A percentile compares a stretch with the other conserved stretches of the same genome.
Evolutionary conservation across 2,888 invertebrate species (phyloP).

Genomic region (Frankliniella fusca): DNA sequence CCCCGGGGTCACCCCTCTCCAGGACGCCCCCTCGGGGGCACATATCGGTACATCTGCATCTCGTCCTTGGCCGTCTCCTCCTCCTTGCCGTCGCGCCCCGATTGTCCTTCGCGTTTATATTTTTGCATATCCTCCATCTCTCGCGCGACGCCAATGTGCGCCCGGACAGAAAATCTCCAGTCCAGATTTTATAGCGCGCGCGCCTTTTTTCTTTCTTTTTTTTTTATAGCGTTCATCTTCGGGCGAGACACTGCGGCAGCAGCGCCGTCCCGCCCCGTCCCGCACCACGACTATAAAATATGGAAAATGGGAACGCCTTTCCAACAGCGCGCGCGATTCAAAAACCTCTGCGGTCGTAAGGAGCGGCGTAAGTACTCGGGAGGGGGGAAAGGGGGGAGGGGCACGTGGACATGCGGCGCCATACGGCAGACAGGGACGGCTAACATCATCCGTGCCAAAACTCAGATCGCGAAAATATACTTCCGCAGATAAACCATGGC

Average conservation of each 20-base stretch:
- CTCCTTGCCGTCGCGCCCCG: neutral
- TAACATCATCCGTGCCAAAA: no score
- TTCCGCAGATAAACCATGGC: no score
- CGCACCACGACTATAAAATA: neutral
- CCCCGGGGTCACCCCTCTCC: no score
- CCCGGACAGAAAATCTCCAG: neutral
- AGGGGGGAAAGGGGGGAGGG: no score
- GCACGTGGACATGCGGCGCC: no score
- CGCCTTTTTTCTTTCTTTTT: neutral
- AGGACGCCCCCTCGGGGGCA: neutral
- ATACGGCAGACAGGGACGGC: no score
- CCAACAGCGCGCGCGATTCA: no score
- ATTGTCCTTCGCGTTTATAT: slow-evolving; percentile 3
- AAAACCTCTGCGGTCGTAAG: no score
- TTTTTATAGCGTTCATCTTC: slow-evolving; percentile 16
- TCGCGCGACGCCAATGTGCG: neutral
- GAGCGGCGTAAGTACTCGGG: no score
- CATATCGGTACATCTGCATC: neutral
- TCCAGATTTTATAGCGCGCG: slow-evolving; percentile 6
- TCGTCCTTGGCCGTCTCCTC: neutral
- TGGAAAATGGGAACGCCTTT: neutral
- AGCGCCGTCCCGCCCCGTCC: neutral
- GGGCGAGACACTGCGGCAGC: neutral
- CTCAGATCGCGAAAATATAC: no score
- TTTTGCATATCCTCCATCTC: slow-evolving; percentile 15